Evolutionary conservation across 1,140 invertebrate species (phyloP).

Genomic region (Halictus rubicundus): DNA sequence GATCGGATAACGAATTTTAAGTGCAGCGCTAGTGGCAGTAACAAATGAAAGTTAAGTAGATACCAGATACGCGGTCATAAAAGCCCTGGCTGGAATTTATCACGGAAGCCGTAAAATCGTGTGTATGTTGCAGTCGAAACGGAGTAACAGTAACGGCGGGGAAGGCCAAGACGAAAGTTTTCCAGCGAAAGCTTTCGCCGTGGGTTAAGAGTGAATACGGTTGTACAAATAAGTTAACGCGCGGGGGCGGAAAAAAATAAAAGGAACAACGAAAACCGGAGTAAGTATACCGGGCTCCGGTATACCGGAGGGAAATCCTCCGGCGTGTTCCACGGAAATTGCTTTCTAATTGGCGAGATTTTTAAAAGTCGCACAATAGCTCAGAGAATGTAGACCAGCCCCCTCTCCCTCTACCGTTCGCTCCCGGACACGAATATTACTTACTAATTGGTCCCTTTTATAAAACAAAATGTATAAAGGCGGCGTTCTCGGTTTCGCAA

Average conservation of each 20-base stretch:
- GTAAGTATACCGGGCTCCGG: conserved; percentile 22
- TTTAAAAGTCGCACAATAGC: conserved; percentile 49
- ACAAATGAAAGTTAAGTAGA: no score
- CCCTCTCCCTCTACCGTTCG: no score
- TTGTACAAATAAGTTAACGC: conserved; percentile 14
- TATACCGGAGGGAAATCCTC: conserved; percentile 41
- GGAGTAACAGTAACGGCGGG: no score
- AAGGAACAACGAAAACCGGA: conserved; percentile 21
- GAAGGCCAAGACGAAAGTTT: background rate
- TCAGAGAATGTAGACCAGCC: conserved; percentile 25
- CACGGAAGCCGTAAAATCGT: no score
- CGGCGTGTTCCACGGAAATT: conserved; percentile 35
- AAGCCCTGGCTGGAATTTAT: no score
- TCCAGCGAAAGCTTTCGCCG: background rate
- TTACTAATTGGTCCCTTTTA: conserved; percentile 46
- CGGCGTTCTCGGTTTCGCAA: conserved; percentile 14
- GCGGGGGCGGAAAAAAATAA: background rate
- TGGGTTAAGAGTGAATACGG: background rate
- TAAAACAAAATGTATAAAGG: conserved; percentile 35
- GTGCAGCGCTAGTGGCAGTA: no score
- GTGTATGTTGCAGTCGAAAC: no score
- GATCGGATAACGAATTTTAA: no score
- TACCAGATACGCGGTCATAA: no score
- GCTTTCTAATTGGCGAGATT: conserved; percentile 52
- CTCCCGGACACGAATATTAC: conserved; percentile 31